A percentile compares a stretch with the other conserved stretches of the same genome.
Evolutionary conservation across 1,140 invertebrate genomes (phyloP).

Genomic region (Drosophila gunungcola): DNA sequence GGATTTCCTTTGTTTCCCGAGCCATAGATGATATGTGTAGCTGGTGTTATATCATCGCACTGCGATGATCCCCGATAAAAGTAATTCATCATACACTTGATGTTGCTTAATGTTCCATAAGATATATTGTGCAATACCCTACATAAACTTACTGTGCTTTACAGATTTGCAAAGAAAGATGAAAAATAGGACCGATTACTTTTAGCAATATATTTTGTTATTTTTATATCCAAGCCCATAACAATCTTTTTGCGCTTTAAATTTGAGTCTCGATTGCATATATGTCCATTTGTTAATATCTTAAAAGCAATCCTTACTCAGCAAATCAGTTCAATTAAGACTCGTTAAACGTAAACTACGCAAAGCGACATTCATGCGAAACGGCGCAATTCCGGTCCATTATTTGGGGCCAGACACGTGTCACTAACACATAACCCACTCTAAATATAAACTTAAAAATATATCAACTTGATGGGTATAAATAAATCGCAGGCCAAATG

Average conservation of each 20-base stretch:
- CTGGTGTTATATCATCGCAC: slow-evolving; percentile 36
- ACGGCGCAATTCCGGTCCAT: slow-evolving; percentile 55
- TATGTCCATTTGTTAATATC: slow-evolving; percentile 37
- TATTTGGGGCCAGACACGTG: slow-evolving; percentile 35
- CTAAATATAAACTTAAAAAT: slow-evolving; percentile 14
- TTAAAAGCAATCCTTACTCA: slow-evolving; percentile 50
- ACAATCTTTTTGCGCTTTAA: slow-evolving; percentile 8
- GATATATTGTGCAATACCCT: not conserved
- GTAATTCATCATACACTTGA: slow-evolving; percentile 18
- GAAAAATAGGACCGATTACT: not conserved
- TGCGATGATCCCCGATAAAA: not conserved
- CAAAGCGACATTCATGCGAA: slow-evolving; percentile 13
- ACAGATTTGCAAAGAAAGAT: not conserved
- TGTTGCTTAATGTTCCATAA: slow-evolving; percentile 5
- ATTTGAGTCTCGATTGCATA: slow-evolving; percentile 12
- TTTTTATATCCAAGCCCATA: not conserved
- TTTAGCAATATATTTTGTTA: too few species aligned
- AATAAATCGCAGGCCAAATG: not conserved
- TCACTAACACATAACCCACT: slow-evolving; percentile 22
- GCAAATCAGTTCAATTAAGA: slow-evolving; percentile 71
- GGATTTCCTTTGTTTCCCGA: slow-evolving; percentile 45
- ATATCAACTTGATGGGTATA: slow-evolving; percentile 2
- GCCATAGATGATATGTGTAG: not conserved
- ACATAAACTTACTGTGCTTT: too few species aligned
- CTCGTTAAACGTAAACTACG: slow-evolving; percentile 42